Conservation (phyloP, 2,888 invertebrate genomes). For the Hydroisotoma schaefferi region DNA sequence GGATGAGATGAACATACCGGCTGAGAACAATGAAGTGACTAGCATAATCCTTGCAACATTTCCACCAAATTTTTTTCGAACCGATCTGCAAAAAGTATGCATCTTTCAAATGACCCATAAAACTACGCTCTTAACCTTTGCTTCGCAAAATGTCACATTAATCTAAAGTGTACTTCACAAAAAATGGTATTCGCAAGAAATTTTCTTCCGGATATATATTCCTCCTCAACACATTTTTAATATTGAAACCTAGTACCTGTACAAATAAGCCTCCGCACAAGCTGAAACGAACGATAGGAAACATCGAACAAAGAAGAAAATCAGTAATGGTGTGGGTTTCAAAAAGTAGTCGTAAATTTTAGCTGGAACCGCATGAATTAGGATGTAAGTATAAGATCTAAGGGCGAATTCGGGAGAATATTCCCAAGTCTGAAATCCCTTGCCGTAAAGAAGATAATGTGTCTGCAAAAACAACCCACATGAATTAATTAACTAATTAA, state of each 20-base stretch:
- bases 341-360: constrained; percentile 72
- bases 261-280: constrained; percentile 85
- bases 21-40: constrained; percentile 73
- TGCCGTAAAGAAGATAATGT: constrained; percentile 77
- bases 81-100: constrained; percentile 61
- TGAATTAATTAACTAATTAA: neutral
- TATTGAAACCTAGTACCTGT: constrained; percentile 63
- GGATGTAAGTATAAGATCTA: constrained; percentile 88
- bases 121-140: no score
- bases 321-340: constrained; percentile 73
- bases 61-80: constrained; percentile 85
- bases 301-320: constrained; percentile 84
- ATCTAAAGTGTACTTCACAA: neutral
- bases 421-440: constrained; percentile 98
- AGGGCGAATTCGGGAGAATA: constrained; percentile 93
- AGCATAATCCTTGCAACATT: constrained; percentile 81
- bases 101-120: no score
- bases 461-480: constrained; percentile 53
- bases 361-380: constrained; percentile 83
- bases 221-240: constrained; percentile 52
- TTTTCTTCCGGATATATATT: no score
- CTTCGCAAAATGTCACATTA: neutral
- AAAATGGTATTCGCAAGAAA: no score
- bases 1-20: constrained; percentile 85
- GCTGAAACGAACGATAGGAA: constrained; percentile 76